These are phyloP conservation scores for Ennomos fuscantarius DNA, from an alignment of 2,888 invertebrate species.

Conservation along the genomic window DNA sequence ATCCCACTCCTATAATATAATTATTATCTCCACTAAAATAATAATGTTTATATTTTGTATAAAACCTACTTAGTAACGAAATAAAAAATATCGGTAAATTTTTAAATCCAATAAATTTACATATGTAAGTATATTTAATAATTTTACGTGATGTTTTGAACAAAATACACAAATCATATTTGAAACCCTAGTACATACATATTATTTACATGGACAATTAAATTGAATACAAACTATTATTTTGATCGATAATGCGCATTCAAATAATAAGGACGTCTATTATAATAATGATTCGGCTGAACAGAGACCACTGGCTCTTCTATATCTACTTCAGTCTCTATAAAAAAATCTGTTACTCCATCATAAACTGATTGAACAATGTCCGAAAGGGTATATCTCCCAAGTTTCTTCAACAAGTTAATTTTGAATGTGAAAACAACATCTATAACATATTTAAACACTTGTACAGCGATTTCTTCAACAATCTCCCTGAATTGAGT, in stretches of 20 bases:
- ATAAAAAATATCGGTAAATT: no score
- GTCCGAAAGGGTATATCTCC: constrained; percentile 56
- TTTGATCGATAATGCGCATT: background rate
- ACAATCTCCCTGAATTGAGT: constrained; percentile 56
- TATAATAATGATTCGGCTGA: constrained; percentile 1
- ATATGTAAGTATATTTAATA: no score
- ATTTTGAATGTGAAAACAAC: constrained; percentile 53
- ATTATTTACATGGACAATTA: no score
- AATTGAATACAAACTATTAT: background rate
- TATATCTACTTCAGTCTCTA: constrained; percentile 24
- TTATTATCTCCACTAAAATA: no score
- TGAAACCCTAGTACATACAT: no score
- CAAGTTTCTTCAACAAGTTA: constrained; percentile 56
- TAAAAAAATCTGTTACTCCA: constrained; percentile 52
- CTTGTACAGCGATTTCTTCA: constrained; percentile 50
- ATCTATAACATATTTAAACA: constrained; percentile 43
- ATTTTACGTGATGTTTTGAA: no score
- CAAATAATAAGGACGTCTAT: constrained; percentile 7
- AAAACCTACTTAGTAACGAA: no score
- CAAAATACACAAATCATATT: no score
- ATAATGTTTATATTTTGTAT: no score
- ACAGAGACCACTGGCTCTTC: background rate
- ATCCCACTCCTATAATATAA: no score
- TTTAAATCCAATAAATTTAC: no score
- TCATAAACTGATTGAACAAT: constrained; percentile 54